Base-by-base conservation (phyloP, 2,113 vertebrate species). In the Crotalus horridus region DNA sequence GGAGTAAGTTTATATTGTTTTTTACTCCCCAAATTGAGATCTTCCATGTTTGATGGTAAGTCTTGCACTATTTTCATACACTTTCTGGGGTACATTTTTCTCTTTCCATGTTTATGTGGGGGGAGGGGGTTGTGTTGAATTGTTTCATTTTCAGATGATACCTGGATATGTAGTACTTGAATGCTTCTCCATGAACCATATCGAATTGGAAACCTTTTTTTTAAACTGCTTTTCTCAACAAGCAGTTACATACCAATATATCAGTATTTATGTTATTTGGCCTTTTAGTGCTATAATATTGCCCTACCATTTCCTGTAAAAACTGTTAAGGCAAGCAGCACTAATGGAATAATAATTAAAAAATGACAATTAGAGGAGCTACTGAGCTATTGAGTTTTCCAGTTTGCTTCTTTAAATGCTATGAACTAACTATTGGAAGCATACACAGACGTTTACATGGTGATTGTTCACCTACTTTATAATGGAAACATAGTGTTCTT, bases 31-130 rank as follows among this genome's bases (percentile, higher is more conserved):
- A 90, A 54, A 96, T 96, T 94, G 95, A 98, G 98, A 97, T 98
- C 98, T 98, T 98, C 98, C 98, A 97, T 98, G 97, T 98, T 97
- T 95, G 54, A 95, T 96, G 98, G 97, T 98, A 98, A 98, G 98
- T 97, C 97, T 99, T 98, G 98, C 98, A 99, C 98, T 99, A 97
- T 98, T 97, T 92, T 98, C 96, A 96, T 98, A 97, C 90, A n/a
- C 97, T 98, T 95, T 96, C 96, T 96, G 91, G 98, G 97, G 98
- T 97, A 97, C 97, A 56, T 97, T 97, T 97, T 94, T 97, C 94
- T 91, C 91, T 96, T 96, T 95, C 93, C 94, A 33, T 96, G 96
- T 93, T 90, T 91, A 4, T 93, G 69, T 95, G 69, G 95, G 93
- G 55, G 59, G 20, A 93, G 91, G 93, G 95, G 97, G 95, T 96